phyloP scores from a whole-genome alignment of 1,140 invertebrate species.

The Temnothorax nylanderi region DNA sequence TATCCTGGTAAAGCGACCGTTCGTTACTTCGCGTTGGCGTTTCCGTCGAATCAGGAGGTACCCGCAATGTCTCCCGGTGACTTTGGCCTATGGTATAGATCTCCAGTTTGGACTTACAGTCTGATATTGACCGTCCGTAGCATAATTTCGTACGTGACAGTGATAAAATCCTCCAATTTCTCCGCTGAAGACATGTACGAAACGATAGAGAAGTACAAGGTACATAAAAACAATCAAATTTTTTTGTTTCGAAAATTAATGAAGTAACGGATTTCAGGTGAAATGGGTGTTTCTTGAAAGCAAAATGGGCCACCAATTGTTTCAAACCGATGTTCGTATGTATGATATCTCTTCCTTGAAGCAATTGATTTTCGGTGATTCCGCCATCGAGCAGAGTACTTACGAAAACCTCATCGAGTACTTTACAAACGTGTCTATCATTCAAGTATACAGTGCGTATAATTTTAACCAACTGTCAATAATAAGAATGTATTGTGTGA shows the following conservation, averaged over 20 bases:
- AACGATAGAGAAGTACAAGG: neutral
- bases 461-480: neutral
- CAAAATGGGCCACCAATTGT: neutral
- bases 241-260: neutral
- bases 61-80: neutral
- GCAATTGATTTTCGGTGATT: neutral
- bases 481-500: neutral
- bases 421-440: neutral
- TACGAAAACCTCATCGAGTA: neutral
- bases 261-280: neutral
- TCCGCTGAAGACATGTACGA: neutral
- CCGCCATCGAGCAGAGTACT: neutral
- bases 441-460: slow-evolving; percentile 18
- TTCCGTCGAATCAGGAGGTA: neutral
- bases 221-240: neutral
- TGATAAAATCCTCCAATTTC: neutral
- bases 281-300: slow-evolving; percentile 15
- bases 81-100: neutral
- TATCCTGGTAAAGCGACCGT: neutral
- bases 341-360: slow-evolving; percentile 16
- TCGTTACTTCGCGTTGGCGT: neutral
- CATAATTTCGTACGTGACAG: slow-evolving; percentile 1
- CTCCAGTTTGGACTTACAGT: neutral
- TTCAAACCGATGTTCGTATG: no score
- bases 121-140: neutral